These are phyloP conservation scores for Ophioninae sp. DNA, from an alignment of 2,888 invertebrate species.

Conservation along the genomic window DNA sequence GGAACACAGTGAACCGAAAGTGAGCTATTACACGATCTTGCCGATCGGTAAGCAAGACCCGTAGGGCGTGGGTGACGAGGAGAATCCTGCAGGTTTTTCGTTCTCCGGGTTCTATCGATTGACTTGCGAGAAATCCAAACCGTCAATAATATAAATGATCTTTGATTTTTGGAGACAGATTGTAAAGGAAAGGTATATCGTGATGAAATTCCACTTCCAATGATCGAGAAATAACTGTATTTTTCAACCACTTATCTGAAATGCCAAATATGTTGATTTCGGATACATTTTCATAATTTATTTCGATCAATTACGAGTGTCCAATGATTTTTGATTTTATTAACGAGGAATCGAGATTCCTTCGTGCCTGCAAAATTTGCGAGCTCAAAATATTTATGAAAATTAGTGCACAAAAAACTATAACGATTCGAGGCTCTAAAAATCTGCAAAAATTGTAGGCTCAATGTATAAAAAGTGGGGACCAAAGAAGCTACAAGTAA, in stretches of 20 bases:
- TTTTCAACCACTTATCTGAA: neutral
- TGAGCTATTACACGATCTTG: conserved; percentile 74
- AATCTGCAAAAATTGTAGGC: no score
- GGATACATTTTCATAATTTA: no score
- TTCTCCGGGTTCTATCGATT: neutral
- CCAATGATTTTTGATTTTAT: no score
- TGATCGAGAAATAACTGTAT: neutral
- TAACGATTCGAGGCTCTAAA: no score
- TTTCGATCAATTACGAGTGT: no score
- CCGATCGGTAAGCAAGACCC: conserved; percentile 65
- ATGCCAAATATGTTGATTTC: neutral
- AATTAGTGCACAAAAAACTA: no score
- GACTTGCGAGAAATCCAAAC: neutral
- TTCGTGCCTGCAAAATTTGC: no score
- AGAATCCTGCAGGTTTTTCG: conserved; percentile 40
- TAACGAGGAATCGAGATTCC: no score
- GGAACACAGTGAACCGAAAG: conserved; percentile 75
- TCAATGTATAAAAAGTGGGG: no score
- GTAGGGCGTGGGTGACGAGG: conserved; percentile 52
- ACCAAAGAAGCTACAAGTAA: no score
- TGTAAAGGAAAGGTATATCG: neutral
- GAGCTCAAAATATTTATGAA: no score
- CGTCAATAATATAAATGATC: neutral
- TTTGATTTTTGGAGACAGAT: neutral
- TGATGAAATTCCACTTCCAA: neutral